Evolutionary conservation across 2,113 vertebrate species (phyloP).

Genomic region (Sardina pilchardus): DNA sequence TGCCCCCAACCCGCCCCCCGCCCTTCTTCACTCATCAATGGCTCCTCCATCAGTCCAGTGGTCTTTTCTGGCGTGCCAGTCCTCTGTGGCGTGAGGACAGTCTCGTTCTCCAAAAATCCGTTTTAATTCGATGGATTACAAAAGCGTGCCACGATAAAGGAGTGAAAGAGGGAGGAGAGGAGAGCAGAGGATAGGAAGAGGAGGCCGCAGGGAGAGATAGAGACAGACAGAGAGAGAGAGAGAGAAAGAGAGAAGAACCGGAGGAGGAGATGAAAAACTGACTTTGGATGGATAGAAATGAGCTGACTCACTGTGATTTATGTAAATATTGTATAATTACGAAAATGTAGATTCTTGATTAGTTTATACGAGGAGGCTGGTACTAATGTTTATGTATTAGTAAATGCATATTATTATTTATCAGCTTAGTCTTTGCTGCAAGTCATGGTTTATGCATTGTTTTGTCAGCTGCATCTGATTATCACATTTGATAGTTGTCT

Average conservation of each 20-base stretch:
- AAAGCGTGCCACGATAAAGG: conserved; percentile 71
- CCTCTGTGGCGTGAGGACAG: background rate
- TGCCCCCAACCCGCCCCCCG: too few relatives aligned
- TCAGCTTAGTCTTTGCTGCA: background rate
- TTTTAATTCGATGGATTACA: conserved; percentile 71
- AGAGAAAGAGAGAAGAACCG: background rate
- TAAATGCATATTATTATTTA: background rate
- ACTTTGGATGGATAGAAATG: background rate
- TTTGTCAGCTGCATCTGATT: background rate
- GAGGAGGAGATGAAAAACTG: background rate
- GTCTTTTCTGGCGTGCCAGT: conserved; percentile 59
- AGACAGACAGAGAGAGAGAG: conserved; percentile 9
- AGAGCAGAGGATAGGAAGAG: conserved; percentile 14
- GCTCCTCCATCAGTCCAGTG: conserved; percentile 30
- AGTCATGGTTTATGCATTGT: background rate
- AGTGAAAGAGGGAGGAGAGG: conserved; percentile 45
- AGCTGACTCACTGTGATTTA: background rate
- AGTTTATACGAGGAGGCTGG: background rate
- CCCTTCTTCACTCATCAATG: background rate
- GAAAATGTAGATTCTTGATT: conserved; percentile 22
- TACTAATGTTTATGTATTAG: background rate
- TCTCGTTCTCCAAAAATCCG: conserved; percentile 54
- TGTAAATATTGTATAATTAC: background rate
- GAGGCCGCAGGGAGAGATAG: conserved; percentile 7
- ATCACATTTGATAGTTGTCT: background rate